Base-by-base conservation (phyloP, 1,140 invertebrate genomes). In the Drosophila punjabiensis region DNA sequence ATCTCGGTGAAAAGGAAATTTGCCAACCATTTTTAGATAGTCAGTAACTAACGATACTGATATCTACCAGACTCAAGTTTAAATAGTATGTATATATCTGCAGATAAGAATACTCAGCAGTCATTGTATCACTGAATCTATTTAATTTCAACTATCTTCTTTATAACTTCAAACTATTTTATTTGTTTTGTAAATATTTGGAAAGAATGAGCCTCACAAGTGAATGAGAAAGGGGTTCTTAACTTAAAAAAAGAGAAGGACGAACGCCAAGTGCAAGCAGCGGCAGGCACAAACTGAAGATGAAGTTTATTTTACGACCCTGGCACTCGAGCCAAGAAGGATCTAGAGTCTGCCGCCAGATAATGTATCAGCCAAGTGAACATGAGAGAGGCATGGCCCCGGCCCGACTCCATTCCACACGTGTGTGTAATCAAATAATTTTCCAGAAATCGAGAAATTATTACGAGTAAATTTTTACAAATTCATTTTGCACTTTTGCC, bases 371-470 rank as follows among this genome's bases (percentile, higher is more conserved):
- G 69, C 65, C 53, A 70, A 56, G 50, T 37, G 50, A 37, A 9
- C 14, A 30, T 9, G 41, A 32, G 48, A 64, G 52, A 16, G 35
- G 41, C 18, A n/a, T 28, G 47, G 43, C 28, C 28, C 18, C n/a
- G 28, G 33, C 28, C 18, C n/a, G 28, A 24, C 48, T 43, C 33
- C 63, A 82, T 77, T 86, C 67, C 79, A 91, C 87, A 91, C 86
- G 86, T 86, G 87, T 90, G 87, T 90, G 86, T 82, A 90, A 90
- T 90, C 86, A 90, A 90, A 90, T 90, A 91, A 90, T 90, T 90
- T 91, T 70, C 56, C 82, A 75, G 85, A 89, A 91, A 90, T 91
- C 82, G 82, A 91, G 82, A 90, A 91, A 90, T 81, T 90, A 91
- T 90, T 90, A 86, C 87, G 33, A 78, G 67, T 61, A 81, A 78